Conservation (phyloP, 2,797 vertebrate genomes). For the Sandelia bainsii region DNA sequence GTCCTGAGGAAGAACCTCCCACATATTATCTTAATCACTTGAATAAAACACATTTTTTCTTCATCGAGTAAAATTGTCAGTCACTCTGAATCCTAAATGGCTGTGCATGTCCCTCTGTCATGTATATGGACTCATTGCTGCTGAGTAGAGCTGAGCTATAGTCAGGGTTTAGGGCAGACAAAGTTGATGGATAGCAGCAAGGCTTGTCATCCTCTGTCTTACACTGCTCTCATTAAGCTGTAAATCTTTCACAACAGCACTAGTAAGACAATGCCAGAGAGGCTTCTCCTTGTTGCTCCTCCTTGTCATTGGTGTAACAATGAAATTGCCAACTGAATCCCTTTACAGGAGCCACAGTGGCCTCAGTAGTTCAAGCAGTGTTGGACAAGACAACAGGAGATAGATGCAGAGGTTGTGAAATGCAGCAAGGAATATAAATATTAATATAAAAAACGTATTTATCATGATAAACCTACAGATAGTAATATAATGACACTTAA, state of each 20-base stretch:
- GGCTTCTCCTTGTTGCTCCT: slow-evolving; percentile 74
- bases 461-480: too few species aligned
- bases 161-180: slow-evolving; percentile 54
- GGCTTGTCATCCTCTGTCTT: slow-evolving; percentile 64
- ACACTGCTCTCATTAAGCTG: slow-evolving; percentile 82
- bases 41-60: not conserved
- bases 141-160: slow-evolving; percentile 56
- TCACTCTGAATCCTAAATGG: slow-evolving; percentile 34
- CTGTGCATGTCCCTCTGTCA: slow-evolving; percentile 60
- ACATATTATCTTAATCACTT: not conserved
- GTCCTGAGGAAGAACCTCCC: not conserved
- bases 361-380: slow-evolving; percentile 62
- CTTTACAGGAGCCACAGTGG: slow-evolving; percentile 71
- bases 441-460: too few species aligned
- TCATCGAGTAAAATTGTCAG: slow-evolving; percentile 10
- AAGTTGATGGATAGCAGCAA: slow-evolving; percentile 82
- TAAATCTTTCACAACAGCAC: slow-evolving; percentile 85
- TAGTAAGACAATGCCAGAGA: slow-evolving; percentile 79
- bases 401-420: slow-evolving; percentile 35
- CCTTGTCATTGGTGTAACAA: slow-evolving; percentile 75
- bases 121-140: slow-evolving; percentile 60
- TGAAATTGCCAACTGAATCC: slow-evolving; percentile 68
- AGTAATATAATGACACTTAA: too few species aligned
- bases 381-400: slow-evolving; percentile 51
- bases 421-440: too few species aligned